A percentile compares a stretch with the other conserved stretches of the same genome.
Evolutionary conservation across 1,140 invertebrate species (phyloP).

Genomic region (Rhynchophorus ferrugineus): DNA sequence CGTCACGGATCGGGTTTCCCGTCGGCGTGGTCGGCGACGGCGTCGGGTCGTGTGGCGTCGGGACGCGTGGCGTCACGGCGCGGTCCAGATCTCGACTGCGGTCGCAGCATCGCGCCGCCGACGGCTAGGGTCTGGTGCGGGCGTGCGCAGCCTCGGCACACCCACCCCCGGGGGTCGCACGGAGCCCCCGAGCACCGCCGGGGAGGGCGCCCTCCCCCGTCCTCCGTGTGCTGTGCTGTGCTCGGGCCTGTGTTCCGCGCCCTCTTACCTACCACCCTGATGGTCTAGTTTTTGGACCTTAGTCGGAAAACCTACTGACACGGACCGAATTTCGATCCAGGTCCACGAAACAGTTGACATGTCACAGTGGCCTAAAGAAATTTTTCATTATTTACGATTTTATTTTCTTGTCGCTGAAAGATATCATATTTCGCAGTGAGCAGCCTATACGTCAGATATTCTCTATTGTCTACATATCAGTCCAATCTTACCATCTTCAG

Average conservation of each 20-base stretch:
- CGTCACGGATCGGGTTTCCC: slow-evolving; percentile 16
- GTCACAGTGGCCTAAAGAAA: too few relatives aligned
- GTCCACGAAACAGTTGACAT: too few relatives aligned
- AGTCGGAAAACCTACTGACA: slow-evolving; percentile 28
- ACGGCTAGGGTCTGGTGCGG: slow-evolving; percentile 16
- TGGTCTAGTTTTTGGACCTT: slow-evolving; percentile 34
- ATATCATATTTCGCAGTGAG: too few relatives aligned
- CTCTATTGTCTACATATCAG: too few relatives aligned
- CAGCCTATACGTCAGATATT: too few relatives aligned
- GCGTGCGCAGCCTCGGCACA: slow-evolving; percentile 32
- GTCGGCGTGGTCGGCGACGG: slow-evolving; percentile 14
- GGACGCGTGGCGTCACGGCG: slow-evolving; percentile 15
- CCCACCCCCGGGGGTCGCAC: slow-evolving; percentile 34
- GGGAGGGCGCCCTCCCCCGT: too few relatives aligned
- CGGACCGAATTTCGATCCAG: slow-evolving; percentile 8
- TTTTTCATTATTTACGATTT: too few relatives aligned
- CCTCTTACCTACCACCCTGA: slow-evolving; percentile 16
- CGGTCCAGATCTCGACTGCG: slow-evolving; percentile 24
- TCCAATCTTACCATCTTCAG: too few relatives aligned
- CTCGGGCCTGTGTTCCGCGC: slow-evolving; percentile 3
- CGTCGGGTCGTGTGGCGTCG: slow-evolving; percentile 17
- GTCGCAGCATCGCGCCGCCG: slow-evolving; percentile 19
- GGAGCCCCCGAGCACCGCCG: slow-evolving; percentile 35
- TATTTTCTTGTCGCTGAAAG: too few relatives aligned
- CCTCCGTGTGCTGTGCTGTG: too few relatives aligned